phyloP scores from a whole-genome alignment of 2,888 invertebrate genomes.

The Ganaspis brasiliensis region DNA sequence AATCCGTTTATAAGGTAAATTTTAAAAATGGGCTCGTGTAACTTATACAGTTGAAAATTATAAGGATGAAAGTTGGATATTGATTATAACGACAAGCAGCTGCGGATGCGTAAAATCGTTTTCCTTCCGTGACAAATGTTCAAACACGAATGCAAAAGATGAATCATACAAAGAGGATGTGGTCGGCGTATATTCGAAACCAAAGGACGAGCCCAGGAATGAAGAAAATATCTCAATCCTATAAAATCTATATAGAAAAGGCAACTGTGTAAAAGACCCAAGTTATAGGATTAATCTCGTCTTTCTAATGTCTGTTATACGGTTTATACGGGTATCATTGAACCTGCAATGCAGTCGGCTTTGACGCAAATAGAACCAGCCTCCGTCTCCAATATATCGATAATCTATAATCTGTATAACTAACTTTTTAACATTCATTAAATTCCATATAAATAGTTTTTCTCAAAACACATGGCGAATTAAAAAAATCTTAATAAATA shows the following conservation, averaged over 20 bases:
- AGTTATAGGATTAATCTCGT: constrained; percentile 33
- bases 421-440: not conserved
- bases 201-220: not conserved
- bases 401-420: not conserved
- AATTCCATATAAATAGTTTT: not conserved
- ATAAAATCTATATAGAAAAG: constrained; percentile 19
- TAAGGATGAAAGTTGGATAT: constrained; percentile 5
- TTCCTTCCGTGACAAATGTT: constrained; percentile 35
- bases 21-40: no score
- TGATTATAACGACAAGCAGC: constrained; percentile 30
- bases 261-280: not conserved
- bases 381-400: not conserved
- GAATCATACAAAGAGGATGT: constrained; percentile 21
- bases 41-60: not conserved
- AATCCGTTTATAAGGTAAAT: no score
- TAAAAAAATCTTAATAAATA: no score
- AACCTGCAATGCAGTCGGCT: not conserved
- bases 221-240: constrained; percentile 25
- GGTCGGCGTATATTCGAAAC: not conserved
- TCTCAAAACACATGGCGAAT: no score
- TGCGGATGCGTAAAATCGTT: constrained; percentile 33
- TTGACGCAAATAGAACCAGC: constrained; percentile 5
- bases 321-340: constrained; percentile 18
- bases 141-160: constrained; percentile 35
- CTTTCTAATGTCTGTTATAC: constrained; percentile 15